phyloP scores from a whole-genome alignment of 2,797 vertebrate genomes.

The Psittacula derbiana region DNA sequence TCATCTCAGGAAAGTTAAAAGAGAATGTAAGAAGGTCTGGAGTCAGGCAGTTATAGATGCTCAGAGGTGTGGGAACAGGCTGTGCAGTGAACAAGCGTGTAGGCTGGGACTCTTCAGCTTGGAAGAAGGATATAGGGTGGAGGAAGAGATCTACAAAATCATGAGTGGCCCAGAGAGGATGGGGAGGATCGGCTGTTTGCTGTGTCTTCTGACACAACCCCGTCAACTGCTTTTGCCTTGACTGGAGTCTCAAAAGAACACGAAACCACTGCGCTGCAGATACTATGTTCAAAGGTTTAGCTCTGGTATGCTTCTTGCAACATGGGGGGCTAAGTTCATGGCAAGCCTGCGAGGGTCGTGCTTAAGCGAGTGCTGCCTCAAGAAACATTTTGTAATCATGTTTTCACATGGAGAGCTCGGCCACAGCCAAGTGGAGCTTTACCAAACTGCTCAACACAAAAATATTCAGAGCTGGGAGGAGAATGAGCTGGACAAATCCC shows the following conservation, averaged over 20 bases:
- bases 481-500: background rate
- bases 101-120: background rate
- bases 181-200: background rate
- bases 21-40: background rate
- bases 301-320: background rate
- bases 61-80: background rate
- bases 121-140: background rate
- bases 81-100: background rate
- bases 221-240: background rate
- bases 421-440: slow-evolving; percentile 19
- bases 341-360: background rate
- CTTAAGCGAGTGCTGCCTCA: background rate
- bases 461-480: slow-evolving; percentile 28
- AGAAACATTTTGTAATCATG: slow-evolving; percentile 49
- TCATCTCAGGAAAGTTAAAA: background rate
- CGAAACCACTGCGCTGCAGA: background rate
- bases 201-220: background rate
- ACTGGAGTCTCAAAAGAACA: background rate
- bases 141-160: background rate
- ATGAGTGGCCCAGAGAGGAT: background rate
- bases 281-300: background rate
- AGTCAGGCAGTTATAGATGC: background rate
- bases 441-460: slow-evolving; percentile 42
- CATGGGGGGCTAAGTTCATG: slow-evolving; percentile 16
- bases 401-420: slow-evolving; percentile 5